Evolutionary conservation across 2,113 vertebrate genomes (phyloP).

Genomic region (Rhagologus leucostigma): DNA sequence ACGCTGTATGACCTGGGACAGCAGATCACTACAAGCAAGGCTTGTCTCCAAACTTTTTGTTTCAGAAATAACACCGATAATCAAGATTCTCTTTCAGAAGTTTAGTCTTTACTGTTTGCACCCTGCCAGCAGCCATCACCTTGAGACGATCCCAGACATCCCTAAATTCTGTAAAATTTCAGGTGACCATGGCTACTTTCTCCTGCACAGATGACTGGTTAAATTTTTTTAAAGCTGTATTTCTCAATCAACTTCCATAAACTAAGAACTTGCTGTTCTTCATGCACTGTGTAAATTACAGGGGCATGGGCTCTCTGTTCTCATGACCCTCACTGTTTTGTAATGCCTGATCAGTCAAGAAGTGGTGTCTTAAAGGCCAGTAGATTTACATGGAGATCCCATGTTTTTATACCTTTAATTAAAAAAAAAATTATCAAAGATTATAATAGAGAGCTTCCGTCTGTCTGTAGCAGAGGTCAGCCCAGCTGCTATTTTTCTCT

Average conservation of each 20-base stretch:
- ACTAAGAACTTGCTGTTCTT: not conserved
- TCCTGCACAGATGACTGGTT: not conserved
- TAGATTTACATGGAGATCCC: not conserved
- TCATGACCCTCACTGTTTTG: not conserved
- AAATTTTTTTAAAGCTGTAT: not conserved
- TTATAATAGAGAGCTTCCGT: not conserved
- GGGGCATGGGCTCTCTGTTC: too few relatives aligned
- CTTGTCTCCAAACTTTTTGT: not conserved
- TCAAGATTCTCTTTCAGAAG: not conserved
- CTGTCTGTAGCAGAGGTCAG: not conserved
- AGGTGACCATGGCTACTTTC: not conserved
- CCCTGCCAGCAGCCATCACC: too few relatives aligned
- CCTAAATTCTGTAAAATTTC: not conserved
- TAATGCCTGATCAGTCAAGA: not conserved
- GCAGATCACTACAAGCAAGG: not conserved
- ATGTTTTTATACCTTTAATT: not conserved
- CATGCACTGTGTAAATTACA: not conserved
- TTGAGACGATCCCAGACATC: not conserved
- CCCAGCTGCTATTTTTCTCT: not conserved
- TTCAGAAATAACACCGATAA: not conserved
- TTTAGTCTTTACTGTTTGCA: fast-evolving
- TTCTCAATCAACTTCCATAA: not conserved
- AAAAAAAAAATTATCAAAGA: not conserved
- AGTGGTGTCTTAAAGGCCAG: not conserved
- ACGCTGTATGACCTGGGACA: too few relatives aligned